A percentile compares a stretch with the other conserved stretches of the same genome.
Conservation (phyloP, 2,888 invertebrate species). For the Zygogramma bicolorata region DNA sequence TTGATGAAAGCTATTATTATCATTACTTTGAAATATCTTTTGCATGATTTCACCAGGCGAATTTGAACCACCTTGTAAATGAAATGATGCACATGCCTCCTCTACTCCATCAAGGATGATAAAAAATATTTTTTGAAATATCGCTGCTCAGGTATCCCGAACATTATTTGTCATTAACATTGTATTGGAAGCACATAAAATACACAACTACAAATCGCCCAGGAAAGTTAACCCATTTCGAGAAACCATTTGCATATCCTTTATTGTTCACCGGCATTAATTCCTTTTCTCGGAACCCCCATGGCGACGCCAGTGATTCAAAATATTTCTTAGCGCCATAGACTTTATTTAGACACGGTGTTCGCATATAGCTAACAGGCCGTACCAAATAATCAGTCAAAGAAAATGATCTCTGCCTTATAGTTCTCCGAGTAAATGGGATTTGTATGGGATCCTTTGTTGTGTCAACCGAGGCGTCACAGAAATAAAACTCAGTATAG, state of each 20-base stretch:
- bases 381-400: slow-evolving; percentile 49
- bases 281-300: slow-evolving; percentile 21
- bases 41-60: too few relatives aligned
- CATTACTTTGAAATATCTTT: too few relatives aligned
- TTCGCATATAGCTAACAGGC: slow-evolving; percentile 55
- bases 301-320: slow-evolving; percentile 29
- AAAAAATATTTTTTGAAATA: too few relatives aligned
- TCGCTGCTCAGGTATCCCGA: not conserved
- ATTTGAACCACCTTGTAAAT: too few relatives aligned
- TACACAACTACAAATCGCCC: slow-evolving; percentile 4
- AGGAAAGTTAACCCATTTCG: slow-evolving; percentile 18
- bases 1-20: too few relatives aligned
- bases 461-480: slow-evolving; percentile 37
- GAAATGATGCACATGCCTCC: too few relatives aligned
- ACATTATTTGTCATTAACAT: slow-evolving; percentile 3
- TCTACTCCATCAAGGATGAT: too few relatives aligned
- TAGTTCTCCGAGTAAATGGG: slow-evolving; percentile 35
- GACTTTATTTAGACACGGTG: slow-evolving; percentile 56
- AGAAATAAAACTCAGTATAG: slow-evolving; percentile 37
- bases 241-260: slow-evolving; percentile 22
- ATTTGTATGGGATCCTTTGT: slow-evolving; percentile 39
- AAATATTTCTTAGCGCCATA: slow-evolving; percentile 51
- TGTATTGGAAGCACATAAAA: slow-evolving; percentile 10
- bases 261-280: slow-evolving; percentile 15
- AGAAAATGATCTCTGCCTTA: slow-evolving; percentile 40